These are phyloP conservation scores for Erynnis tages DNA, from an alignment of 2,888 invertebrate genomes.

Conservation along the genomic window DNA sequence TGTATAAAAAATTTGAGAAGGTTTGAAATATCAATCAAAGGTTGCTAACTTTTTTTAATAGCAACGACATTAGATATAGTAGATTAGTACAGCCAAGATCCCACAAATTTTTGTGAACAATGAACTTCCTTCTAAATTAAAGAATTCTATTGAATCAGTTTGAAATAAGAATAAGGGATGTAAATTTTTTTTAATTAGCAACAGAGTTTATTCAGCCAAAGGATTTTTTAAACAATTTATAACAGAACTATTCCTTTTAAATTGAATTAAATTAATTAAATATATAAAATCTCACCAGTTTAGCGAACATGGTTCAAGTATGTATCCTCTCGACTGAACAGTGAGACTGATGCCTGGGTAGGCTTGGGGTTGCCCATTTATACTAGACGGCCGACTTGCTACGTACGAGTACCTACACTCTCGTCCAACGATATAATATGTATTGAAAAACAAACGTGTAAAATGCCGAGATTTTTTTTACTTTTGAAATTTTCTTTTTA, in stretches of 20 bases:
- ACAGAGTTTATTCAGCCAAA: background rate
- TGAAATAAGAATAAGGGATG: too few relatives aligned
- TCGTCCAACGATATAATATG: constrained; percentile 1
- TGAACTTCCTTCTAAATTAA: too few relatives aligned
- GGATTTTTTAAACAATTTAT: background rate
- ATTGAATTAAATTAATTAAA: constrained; percentile 7
- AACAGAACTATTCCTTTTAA: too few relatives aligned
- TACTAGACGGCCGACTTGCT: background rate
- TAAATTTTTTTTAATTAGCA: background rate
- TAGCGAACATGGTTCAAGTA: constrained; percentile 64
- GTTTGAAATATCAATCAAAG: too few relatives aligned
- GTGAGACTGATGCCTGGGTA: constrained; percentile 65
- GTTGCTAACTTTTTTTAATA: too few relatives aligned
- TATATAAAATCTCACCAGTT: constrained; percentile 60
- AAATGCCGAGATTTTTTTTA: background rate
- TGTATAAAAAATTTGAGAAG: too few relatives aligned
- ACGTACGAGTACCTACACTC: background rate
- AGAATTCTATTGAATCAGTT: too few relatives aligned
- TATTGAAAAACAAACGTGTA: background rate
- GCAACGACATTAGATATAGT: too few relatives aligned
- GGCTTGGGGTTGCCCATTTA: constrained; percentile 11
- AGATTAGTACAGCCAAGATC: too few relatives aligned
- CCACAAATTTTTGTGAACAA: too few relatives aligned
- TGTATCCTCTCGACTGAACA: constrained; percentile 67
- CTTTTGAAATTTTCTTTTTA: too few relatives aligned